Evolutionary conservation across 2,888 invertebrate species (phyloP), one percentile per base, ranked within the genome.

Genomic region (Andrena bucephala): DNA sequence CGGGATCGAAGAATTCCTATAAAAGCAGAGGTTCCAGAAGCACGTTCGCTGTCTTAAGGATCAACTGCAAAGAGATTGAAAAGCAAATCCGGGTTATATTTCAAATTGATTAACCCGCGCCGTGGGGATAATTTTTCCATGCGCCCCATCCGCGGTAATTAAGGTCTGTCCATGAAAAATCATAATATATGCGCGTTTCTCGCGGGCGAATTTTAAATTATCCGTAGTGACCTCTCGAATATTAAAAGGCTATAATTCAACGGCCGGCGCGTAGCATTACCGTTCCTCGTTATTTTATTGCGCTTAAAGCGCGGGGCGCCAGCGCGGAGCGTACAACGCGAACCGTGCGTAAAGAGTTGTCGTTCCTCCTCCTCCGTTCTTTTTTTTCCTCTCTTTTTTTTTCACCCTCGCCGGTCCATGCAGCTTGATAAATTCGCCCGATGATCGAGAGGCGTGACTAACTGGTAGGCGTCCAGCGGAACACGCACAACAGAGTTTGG

Each of bases 401-500:
- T 27, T 33, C 69, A 59, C 31, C 62, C 50, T 62, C 50, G 33
- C 68, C 72, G 50, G 50, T 77, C 67, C 54, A 74, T 75, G 27
- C 59, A 31, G 57, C 79, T 83, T 89, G 91, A 91, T 92, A 89
- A 89, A 92, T 91, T 88, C 83, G 82, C 81, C 63, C 88, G 87
- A 89, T 90, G 92, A 91, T 89, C 88, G 91, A 92, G 87, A 91
- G 89, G 89, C 91, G 91, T 90, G 89, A 90, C 90, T 89, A 90
- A 91, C 91, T 89, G 87, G 90, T 82, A 78, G 81, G 81, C 87
- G 85, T 81, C 78, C 83, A 81, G 83, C 82, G 80, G 54, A 86
- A 84, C 89, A 75, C 81, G 82, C 84, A 75, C 78, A 74, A 80
- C 81, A 20, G 85, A 89, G 87, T 88, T 86, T 85, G 82, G 86